Evolutionary conservation across 2,888 invertebrate genomes (phyloP), one percentile per base, ranked within the genome.

Genomic region (Drosophila mercatorum): DNA sequence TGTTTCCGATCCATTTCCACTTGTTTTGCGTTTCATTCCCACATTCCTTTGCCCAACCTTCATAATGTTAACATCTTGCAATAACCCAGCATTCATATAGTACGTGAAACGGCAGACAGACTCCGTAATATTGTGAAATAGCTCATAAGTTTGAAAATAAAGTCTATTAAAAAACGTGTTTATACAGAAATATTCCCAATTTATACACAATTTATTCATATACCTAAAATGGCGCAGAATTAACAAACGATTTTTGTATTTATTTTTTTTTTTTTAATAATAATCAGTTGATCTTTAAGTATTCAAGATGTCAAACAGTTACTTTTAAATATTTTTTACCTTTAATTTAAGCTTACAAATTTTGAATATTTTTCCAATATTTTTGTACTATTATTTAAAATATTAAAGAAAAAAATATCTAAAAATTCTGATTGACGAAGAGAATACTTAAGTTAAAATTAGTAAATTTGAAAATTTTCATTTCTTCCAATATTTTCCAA

Each of bases 121-220:
- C 74, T 68, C 69, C 58, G 64, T 68, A 58, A 68, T 63, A 69
- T 68, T 79, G 68, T 78, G 79, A 75, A 72, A 62, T 78, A 78
- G 68, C 43, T 36, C 12, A 46, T 78, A 79, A 79, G 79, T 62
- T 75, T 56, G 55, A 46, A 64, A 72, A 75, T 72, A 75, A 78
- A 75, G 26, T 70, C 61, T 51, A 70, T 22, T 49, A 44, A 68
- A 57, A 68, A 43, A 26, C 36, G 51, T 26, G 53, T 67, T 58
- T 63, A 57, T 63, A 57, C 63, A 55, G 58, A 49, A 57, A 58
- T 26, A 1, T 46, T 12, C 36, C 14, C 12, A 28, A 14, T 53
- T 40, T 40, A 5, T 0, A 8, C 22, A 14, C 14, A 38, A 38
- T 53, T 52, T 49, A n/a, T 31, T 31, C n/a, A n/a, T 10, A n/a